Evolutionary conservation across 2,113 vertebrate species (phyloP), one percentile per base, ranked within the genome.

Genomic region (Apodemus sylvaticus): DNA sequence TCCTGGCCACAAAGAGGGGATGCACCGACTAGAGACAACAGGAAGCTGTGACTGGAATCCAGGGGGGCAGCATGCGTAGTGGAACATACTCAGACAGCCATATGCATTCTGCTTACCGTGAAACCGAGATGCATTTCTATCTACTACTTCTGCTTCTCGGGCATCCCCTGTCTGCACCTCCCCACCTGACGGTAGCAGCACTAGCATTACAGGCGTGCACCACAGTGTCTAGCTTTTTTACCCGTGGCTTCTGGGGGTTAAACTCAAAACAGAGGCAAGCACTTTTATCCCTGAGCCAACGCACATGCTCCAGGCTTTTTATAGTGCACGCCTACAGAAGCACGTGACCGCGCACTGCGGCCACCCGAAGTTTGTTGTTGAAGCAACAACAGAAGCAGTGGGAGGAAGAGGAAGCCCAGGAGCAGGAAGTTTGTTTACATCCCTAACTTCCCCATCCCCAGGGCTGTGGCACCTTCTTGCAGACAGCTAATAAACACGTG

Each of bases 271-370:
- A 19, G 39, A 45, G 39, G 60, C 81, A 39, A 83, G 55, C 13
- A 1, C 55, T 62, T 24, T 58, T 26, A 58, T 7, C 58, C n/a
- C 55, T 39, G 9, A 45, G 39, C 4, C 60, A 12, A 20, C 66
- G 10, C 10, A 20, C 60, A 77, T 8, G 36, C 16, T 2, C 48
- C 45, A 17, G 76, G 16, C 34, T 51, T 42, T 45, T 14, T n/a
- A 4, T 36, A 22, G 16, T 20, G 14, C 94, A 60, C n/a, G 13
- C 53, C 39, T 26, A 9, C 12, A 29, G 53, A 73, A 62, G 26
- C 6, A 0, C 31, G 0, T 2, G 39, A 53, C 78, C 66, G 11
- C 5, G 20, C 42, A 3, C 26, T 31, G 0, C 0, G 0, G 90
- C 76, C 81, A 55, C 0, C n/a, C 16, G 0, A 9, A 5, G 14